These are phyloP conservation scores for Drosophila paulistorum DNA, from an alignment of 1,140 invertebrate species.

Conservation along the genomic window DNA sequence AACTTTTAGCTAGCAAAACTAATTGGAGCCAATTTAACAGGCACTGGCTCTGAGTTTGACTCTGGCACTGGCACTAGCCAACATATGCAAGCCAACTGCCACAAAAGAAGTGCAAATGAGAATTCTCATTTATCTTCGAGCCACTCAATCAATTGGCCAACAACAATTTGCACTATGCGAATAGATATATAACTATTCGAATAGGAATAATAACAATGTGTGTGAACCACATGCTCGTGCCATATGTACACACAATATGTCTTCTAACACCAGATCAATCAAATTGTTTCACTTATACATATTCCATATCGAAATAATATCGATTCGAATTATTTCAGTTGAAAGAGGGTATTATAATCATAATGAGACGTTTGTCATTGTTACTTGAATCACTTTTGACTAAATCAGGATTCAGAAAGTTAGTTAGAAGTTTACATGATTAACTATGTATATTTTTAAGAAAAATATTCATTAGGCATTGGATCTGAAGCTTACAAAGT, in stretches of 20 bases:
- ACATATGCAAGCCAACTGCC: slow-evolving; percentile 33
- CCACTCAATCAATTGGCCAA: slow-evolving; percentile 54
- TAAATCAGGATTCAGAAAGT: no score
- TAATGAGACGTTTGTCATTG: background rate
- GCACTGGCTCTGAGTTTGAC: background rate
- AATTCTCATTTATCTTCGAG: slow-evolving; percentile 49
- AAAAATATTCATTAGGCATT: no score
- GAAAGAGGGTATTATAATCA: background rate
- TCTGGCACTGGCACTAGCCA: slow-evolving; percentile 7
- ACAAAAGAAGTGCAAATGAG: slow-evolving; percentile 30
- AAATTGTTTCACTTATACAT: slow-evolving; percentile 1
- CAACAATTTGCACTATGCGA: slow-evolving; percentile 31
- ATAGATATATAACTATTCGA: slow-evolving; percentile 7
- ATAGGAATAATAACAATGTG: slow-evolving; percentile 5
- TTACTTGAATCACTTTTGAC: no score
- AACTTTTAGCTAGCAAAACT: slow-evolving; percentile 39
- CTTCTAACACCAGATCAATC: slow-evolving; percentile 15
- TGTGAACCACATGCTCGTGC: background rate
- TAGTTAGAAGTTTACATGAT: no score
- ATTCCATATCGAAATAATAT: background rate
- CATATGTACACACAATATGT: background rate
- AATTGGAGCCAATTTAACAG: slow-evolving; percentile 49
- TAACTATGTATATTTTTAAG: no score
- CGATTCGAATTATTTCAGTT: background rate
- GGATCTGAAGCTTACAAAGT: no score